A percentile compares a stretch with the other conserved stretches of the same genome.
phyloP scores from a whole-genome alignment of 1,140 invertebrate genomes.

The Elymnias hypermnestra region DNA sequence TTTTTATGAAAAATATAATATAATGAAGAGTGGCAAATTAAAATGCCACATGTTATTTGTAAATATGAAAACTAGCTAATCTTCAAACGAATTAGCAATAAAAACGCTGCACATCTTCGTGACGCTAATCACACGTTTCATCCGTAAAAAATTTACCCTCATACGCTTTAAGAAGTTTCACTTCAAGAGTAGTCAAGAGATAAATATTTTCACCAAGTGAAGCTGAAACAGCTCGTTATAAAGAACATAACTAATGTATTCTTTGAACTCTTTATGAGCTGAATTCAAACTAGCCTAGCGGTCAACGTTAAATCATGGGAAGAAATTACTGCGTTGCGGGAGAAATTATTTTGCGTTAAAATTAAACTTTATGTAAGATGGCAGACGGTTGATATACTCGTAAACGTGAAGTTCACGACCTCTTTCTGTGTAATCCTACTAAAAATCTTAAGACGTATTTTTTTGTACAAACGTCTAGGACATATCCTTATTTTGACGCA shows the following conservation, averaged over 20 bases:
- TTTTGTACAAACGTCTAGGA: constrained; percentile 18
- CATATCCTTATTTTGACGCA: constrained; percentile 33
- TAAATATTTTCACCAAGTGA: background rate
- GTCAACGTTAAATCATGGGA: background rate
- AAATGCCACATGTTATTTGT: no score
- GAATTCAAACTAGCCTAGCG: background rate
- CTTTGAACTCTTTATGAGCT: background rate
- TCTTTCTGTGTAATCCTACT: constrained; percentile 12
- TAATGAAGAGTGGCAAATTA: no score
- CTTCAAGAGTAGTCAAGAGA: no score
- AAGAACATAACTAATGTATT: background rate
- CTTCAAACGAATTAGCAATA: no score
- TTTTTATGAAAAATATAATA: no score
- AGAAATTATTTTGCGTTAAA: background rate
- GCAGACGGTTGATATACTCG: constrained; percentile 10
- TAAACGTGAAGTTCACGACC: constrained; percentile 15
- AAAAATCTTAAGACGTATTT: constrained; percentile 14
- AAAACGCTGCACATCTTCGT: no score
- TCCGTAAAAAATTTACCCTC: no score
- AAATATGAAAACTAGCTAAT: no score
- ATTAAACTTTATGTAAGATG: constrained; percentile 2
- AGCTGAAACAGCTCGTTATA: background rate
- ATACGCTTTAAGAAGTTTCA: no score
- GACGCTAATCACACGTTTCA: no score
- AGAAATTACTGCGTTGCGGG: background rate